Base-by-base conservation (phyloP, 2,113 vertebrate genomes). In the Rattus rattus region DNA sequence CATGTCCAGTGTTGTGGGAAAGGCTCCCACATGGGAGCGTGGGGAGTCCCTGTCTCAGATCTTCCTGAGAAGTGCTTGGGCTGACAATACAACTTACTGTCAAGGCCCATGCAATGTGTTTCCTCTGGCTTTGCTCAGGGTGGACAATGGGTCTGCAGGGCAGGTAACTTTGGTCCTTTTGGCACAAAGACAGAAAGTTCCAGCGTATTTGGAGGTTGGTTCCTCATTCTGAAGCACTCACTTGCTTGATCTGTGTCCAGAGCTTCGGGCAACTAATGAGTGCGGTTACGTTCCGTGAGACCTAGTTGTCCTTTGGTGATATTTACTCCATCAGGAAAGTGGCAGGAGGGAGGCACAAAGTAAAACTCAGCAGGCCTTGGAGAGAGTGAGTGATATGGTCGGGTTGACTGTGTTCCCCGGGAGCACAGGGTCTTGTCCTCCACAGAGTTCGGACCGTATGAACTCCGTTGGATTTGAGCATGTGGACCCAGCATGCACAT, bases 351-450 rank as follows among this genome's bases (percentile, higher is more conserved):
- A 83, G 9, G 59, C 59, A 87, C 22, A 30, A 49, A 72, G 59
- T 67, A 3, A 61, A 77, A 33, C 8, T 20, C 19, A 39, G 61
- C 16, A n/a, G 56, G 2, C n/a, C 24, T 16, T 26, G 33, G 19
- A 43, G 33, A 79, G 65, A n/a, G 5, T 56, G 30, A 69, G 43
- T 12, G 52, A 52, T 19, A 8, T n/a, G 33, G n/a, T 26, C 16
- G 4, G 1, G 39, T 8, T 13, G 22, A 65, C 26, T 6, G 2
- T 26, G 26, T 12, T 11, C 9, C 5, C 4, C 36, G 0, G 0
- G 2, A 76, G 69, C 30, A 4, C 16, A 7, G 12, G 52, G 14
- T 28, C 70, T 76, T 19, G 0, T 61, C 54, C 19, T 56, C 0
- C 33, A 54, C 47, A 89, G 36, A 22, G 5, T 2, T 36, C 26